Conservation (phyloP, 2,113 vertebrate genomes). For the Struthio camelus region DNA sequence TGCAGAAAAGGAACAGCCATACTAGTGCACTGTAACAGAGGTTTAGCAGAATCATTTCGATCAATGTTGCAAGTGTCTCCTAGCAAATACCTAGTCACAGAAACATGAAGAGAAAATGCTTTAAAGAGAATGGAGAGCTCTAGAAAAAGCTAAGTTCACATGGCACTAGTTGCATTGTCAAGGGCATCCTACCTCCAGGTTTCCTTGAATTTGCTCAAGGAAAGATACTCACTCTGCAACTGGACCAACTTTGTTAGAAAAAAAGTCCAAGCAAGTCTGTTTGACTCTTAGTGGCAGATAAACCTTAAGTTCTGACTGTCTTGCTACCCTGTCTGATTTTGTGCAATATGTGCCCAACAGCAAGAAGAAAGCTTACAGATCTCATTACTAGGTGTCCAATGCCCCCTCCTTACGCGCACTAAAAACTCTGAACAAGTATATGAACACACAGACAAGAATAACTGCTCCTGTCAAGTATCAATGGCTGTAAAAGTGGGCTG, state of each 20-base stretch:
- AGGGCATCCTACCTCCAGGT: background rate
- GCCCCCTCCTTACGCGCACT: background rate
- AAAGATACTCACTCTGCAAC: background rate
- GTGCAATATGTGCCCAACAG: background rate
- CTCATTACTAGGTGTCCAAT: background rate
- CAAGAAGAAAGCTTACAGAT: background rate
- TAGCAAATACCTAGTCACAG: background rate
- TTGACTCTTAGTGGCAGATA: background rate
- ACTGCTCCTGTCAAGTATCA: background rate
- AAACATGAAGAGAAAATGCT: background rate
- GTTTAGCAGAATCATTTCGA: background rate
- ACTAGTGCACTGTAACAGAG: background rate
- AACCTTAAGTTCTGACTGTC: background rate
- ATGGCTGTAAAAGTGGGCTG: background rate
- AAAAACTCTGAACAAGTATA: background rate
- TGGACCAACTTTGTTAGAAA: background rate
- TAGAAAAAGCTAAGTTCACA: background rate
- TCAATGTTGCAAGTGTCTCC: background rate
- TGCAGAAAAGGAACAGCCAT: background rate
- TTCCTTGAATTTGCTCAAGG: background rate
- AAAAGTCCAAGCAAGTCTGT: background rate
- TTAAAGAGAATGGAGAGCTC: background rate
- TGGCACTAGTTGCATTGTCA: background rate
- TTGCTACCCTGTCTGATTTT: background rate
- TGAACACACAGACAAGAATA: background rate